Conservation (phyloP, 2,888 invertebrate species). For the Lathronympha strigana region DNA sequence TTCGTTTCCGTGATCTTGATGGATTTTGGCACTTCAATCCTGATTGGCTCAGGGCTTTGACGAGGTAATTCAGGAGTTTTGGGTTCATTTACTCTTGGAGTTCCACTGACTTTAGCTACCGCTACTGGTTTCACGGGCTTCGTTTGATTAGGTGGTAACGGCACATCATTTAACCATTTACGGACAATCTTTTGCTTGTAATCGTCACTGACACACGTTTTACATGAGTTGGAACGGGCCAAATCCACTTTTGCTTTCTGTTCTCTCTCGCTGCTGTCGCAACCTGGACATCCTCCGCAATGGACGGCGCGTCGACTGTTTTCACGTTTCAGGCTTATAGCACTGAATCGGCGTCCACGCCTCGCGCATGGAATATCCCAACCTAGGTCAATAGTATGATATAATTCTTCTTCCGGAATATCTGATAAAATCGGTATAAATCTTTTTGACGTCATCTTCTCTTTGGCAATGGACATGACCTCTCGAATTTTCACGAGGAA, state of each 20-base stretch:
- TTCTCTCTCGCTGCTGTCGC: constrained; percentile 71
- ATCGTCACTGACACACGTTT: constrained; percentile 85
- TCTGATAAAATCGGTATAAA: constrained; percentile 90
- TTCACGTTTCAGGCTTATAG: constrained; percentile 85
- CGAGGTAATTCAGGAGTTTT: constrained; percentile 54
- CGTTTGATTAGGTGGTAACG: constrained; percentile 60
- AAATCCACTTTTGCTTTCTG: constrained; percentile 60
- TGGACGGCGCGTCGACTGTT: constrained; percentile 83
- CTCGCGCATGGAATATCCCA: constrained; percentile 79
- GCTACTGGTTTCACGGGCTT: constrained; percentile 68
- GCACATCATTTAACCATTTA: constrained; percentile 90
- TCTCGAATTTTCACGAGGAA: constrained; percentile 95
- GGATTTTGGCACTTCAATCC: constrained; percentile 49
- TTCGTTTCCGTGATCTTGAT: constrained; percentile 33
- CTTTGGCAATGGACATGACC: constrained; percentile 94
- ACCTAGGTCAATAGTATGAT: constrained; percentile 76
- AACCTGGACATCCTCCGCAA: constrained; percentile 88
- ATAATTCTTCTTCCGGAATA: constrained; percentile 91
- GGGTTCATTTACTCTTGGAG: constrained; percentile 67
- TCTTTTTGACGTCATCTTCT: constrained; percentile 92
- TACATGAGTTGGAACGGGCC: constrained; percentile 80
- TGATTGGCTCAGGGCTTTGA: constrained; percentile 52
- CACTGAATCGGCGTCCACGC: constrained; percentile 82
- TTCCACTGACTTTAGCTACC: constrained; percentile 73
- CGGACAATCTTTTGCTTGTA: constrained; percentile 90